phyloP scores from a whole-genome alignment of 1,140 invertebrate species.

The Coelopa frigida region DNA sequence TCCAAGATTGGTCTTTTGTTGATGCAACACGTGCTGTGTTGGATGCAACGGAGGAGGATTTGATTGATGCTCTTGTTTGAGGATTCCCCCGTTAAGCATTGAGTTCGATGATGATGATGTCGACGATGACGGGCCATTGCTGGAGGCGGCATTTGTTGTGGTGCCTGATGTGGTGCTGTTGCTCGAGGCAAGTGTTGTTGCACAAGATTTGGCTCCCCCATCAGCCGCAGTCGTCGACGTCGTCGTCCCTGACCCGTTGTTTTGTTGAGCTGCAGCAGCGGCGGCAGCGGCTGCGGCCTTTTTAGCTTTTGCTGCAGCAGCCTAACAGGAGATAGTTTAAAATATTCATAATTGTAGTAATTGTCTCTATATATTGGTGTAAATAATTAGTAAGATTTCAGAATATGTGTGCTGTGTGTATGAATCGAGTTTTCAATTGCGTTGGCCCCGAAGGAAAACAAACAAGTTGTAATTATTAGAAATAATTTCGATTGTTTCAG shows the following conservation, averaged over 20 bases:
- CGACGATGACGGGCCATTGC: slow-evolving; percentile 21
- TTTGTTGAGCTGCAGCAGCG: slow-evolving; percentile 28
- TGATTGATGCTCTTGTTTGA: no score
- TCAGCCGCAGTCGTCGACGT: slow-evolving; percentile 2
- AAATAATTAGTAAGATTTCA: no score
- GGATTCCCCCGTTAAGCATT: no score
- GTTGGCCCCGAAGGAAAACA: not conserved
- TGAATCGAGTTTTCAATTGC: not conserved
- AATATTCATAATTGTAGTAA: no score
- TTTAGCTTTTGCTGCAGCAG: slow-evolving; percentile 42
- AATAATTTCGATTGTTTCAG: no score
- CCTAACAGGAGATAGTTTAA: no score
- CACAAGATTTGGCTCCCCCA: slow-evolving; percentile 14
- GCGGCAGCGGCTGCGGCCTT: slow-evolving; percentile 32
- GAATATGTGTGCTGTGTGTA: slow-evolving; percentile 6
- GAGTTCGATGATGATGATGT: no score
- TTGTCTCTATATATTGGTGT: no score
- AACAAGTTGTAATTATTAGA: no score
- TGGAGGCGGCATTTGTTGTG: slow-evolving; percentile 22
- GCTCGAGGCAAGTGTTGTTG: slow-evolving; percentile 10
- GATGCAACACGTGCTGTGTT: no score
- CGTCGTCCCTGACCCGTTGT: slow-evolving; percentile 1
- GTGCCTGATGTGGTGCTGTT: slow-evolving; percentile 23
- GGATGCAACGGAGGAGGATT: slow-evolving; percentile 39
- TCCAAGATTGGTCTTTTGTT: slow-evolving; percentile 7